Evolutionary conservation across 2,113 vertebrate genomes (phyloP), one percentile per base, ranked within the genome.

Genomic region (Grammomys dolichurus): DNA sequence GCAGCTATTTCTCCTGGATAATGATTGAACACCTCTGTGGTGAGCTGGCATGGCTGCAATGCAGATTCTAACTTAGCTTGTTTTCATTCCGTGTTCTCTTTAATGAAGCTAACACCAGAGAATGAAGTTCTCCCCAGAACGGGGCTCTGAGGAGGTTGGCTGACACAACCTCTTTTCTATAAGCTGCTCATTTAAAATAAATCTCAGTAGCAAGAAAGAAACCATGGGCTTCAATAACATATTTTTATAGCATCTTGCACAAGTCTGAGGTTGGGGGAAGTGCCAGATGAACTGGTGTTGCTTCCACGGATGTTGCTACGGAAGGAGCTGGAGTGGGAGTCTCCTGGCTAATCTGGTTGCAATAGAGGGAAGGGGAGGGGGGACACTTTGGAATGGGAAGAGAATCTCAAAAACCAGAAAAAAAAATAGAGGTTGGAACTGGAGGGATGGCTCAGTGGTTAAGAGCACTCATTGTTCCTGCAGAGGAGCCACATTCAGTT

Each of bases 1-100:
- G 36, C 78, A 84, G 93, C 96, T 63, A 5, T 78, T 76, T 88
- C 48, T 72, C 33, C 65, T 1, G 1, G n/a, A 10, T 70, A 70
- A 78, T 13, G 56, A 48, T 40, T 51, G 65, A 3, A 33, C 76
- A 54, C 65, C 12, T 54, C 16, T 3, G 46, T 70, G 82, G 60
- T 56, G 67, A 77, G 88, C 90, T 92, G 86, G 65, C 28, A 0
- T 54, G 87, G 72, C 88, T 92, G 65, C 51, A 85, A 65, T 51
- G 75, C 92, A 22, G 28, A 70, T 40, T 63, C 46, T 31, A 58
- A 51, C 51, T 58, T 51, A 10, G 33, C 46, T 56, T 93, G 86
- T 92, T 97, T 97, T 93, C 90, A 16, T 92, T n/a, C 84, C 5
- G 22, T 48, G 93, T 65, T 24, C 95, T 93, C 76, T 67, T 19